Conservation (phyloP, 2,888 invertebrate genomes). For the Macroteleia sp. region DNA sequence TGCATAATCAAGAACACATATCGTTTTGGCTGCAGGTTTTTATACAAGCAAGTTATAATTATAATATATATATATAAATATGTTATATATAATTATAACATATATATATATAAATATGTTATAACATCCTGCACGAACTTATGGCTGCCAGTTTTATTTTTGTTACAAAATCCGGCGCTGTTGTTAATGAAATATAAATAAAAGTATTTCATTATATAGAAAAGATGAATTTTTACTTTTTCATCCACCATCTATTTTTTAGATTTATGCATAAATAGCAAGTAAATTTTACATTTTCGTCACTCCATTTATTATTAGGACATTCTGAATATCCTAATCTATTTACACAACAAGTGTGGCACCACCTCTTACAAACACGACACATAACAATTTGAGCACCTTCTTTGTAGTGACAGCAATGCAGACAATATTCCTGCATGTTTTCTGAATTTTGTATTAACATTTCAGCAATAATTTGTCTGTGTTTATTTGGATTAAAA, state of each 20-base stretch:
- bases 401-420: slow-evolving; percentile 13
- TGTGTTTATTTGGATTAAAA: slow-evolving; percentile 2
- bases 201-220: no score
- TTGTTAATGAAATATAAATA: no score
- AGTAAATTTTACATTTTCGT: background rate
- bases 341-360: background rate
- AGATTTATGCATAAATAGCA: slow-evolving; percentile 2
- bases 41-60: no score
- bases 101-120: no score
- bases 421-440: slow-evolving; percentile 17
- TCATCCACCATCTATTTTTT: slow-evolving; percentile 7
- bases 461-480: slow-evolving; percentile 4
- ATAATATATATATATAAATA: no score
- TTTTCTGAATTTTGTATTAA: slow-evolving; percentile 2
- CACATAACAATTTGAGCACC: background rate
- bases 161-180: no score
- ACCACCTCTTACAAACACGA: slow-evolving; percentile 11
- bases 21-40: no score
- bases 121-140: no score
- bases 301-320: background rate
- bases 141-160: no score
- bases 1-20: no score
- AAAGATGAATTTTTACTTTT: no score
- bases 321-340: background rate
- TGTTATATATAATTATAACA: no score